A percentile compares a stretch with the other conserved stretches of the same genome.
phyloP scores from a whole-genome alignment of 2,113 vertebrate genomes.

The Pterocles burchelli region DNA sequence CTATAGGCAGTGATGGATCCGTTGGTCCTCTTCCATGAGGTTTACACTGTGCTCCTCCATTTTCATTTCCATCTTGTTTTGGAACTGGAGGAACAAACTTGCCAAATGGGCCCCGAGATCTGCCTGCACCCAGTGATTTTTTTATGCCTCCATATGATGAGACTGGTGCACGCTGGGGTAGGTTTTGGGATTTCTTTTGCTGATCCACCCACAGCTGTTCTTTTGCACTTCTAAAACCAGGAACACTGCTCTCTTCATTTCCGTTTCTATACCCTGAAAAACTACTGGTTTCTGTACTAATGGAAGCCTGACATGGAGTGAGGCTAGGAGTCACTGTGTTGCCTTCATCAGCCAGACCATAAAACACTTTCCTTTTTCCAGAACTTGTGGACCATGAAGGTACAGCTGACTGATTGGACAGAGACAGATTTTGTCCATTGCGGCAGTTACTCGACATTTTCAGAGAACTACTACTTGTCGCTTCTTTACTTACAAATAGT shows the following conservation, averaged over 20 bases:
- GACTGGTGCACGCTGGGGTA: conserved; percentile 64
- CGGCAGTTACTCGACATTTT: background rate
- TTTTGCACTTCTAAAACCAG: conserved; percentile 87
- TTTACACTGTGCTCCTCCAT: background rate
- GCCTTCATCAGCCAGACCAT: conserved; percentile 37
- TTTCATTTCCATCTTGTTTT: conserved; percentile 78
- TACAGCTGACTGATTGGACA: background rate
- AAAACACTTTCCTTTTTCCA: conserved; percentile 62
- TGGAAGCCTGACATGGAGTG: background rate
- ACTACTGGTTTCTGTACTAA: conserved; percentile 8
- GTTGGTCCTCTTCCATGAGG: background rate
- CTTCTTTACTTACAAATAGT: conserved; percentile 53
- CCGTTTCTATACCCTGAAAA: conserved; percentile 5
- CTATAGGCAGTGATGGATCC: conserved; percentile 62
- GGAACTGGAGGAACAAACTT: conserved; percentile 92
- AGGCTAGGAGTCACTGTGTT: background rate
- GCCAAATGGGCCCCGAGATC: conserved; percentile 84
- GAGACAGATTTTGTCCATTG: conserved; percentile 1
- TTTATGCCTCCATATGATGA: conserved; percentile 74
- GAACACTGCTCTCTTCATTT: conserved; percentile 59
- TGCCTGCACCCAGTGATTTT: conserved; percentile 89
- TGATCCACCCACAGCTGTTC: conserved; percentile 88
- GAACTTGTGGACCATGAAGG: background rate
- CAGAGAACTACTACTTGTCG: background rate
- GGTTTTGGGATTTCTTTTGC: conserved; percentile 83